Evolutionary conservation across 1,140 invertebrate genomes (phyloP).

Genomic region (Papilio dardanus): DNA sequence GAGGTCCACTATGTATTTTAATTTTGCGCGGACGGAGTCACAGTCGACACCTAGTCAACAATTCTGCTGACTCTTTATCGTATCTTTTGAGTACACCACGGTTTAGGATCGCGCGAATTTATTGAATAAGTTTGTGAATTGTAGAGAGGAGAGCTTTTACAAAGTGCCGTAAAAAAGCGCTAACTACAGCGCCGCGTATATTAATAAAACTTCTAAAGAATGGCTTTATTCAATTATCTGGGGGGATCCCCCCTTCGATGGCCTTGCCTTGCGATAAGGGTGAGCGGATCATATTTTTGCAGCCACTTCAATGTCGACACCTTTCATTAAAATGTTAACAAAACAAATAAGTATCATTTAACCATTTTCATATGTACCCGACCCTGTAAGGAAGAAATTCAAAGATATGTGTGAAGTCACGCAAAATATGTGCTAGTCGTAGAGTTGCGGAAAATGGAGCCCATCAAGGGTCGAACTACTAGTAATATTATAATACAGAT

Average conservation of each 20-base stretch:
- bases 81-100: not conserved
- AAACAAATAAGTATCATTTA: no score
- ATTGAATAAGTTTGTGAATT: conserved; percentile 57
- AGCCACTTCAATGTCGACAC: no score
- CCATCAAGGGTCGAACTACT: no score
- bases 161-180: conserved; percentile 52
- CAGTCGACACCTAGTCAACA: no score
- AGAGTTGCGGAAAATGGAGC: no score
- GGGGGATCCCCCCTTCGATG: not conserved
- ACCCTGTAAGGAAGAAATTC: no score
- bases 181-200: conserved; percentile 40
- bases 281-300: not conserved
- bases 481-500: not conserved
- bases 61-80: not conserved
- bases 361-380: no score
- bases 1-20: no score
- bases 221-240: conserved; percentile 51
- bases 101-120: conserved; percentile 58
- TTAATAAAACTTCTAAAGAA: conserved; percentile 49
- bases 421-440: no score
- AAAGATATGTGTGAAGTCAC: no score
- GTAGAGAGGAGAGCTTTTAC: conserved; percentile 61
- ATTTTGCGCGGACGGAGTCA: no score
- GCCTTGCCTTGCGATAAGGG: not conserved
- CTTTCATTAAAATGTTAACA: no score